Conservation (phyloP, 2,888 invertebrate species). For the Nemapogon koenigi region DNA sequence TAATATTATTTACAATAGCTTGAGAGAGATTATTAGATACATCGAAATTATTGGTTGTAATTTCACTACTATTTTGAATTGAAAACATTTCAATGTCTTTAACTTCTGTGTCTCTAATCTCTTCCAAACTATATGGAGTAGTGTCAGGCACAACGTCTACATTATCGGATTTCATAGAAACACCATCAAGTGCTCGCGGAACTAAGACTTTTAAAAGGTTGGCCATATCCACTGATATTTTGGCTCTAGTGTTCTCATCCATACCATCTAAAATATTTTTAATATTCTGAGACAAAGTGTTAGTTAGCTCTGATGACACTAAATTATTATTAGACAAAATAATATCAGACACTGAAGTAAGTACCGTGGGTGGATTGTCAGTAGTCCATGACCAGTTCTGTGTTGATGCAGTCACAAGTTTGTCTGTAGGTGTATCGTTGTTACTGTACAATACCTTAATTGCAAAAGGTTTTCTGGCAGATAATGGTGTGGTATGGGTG, state of each 20-base stretch:
- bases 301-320: slow-evolving; percentile 59
- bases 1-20: slow-evolving; percentile 28
- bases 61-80: slow-evolving; percentile 20
- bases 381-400: slow-evolving; percentile 40
- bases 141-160: slow-evolving; percentile 40
- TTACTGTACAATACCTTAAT: slow-evolving; percentile 54
- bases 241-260: slow-evolving; percentile 50
- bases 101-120: slow-evolving; percentile 45
- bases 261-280: slow-evolving; percentile 48
- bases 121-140: slow-evolving; percentile 58
- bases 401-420: slow-evolving; percentile 39
- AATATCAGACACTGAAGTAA: slow-evolving; percentile 57
- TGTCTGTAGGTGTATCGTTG: slow-evolving; percentile 48
- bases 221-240: slow-evolving; percentile 58
- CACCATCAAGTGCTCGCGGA: slow-evolving; percentile 50
- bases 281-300: slow-evolving; percentile 59
- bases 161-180: slow-evolving; percentile 35
- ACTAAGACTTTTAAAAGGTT: slow-evolving; percentile 56
- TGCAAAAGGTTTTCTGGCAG: slow-evolving; percentile 57
- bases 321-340: slow-evolving; percentile 51
- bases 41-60: slow-evolving; percentile 16
- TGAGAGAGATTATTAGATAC: slow-evolving; percentile 36
- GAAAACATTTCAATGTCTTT: slow-evolving; percentile 21
- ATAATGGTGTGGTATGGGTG: slow-evolving; percentile 41
- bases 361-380: slow-evolving; percentile 54